Base-by-base conservation (phyloP, 2,888 invertebrate species). In the Auanema freiburgensis region DNA sequence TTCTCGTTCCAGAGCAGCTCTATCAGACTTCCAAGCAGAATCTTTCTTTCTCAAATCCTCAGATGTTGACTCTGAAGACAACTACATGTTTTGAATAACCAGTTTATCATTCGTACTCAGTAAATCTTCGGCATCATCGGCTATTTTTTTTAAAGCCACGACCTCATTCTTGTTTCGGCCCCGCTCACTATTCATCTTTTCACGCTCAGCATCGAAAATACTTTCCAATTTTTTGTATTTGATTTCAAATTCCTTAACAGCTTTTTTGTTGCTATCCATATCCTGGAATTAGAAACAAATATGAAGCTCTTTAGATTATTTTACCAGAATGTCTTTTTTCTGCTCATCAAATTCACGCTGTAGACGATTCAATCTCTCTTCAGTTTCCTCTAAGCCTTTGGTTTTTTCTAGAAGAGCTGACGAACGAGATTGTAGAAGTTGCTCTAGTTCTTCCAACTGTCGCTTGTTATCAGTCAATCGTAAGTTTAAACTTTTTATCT, bases 161-260 rank as follows among this genome's bases (percentile, higher is more conserved):
- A 77, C 54, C 40, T 83, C 83, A 41, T 71, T 71, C 63, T 84
- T 83, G 21, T 76, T 62, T 49, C 80, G 64, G 44, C 74, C 74
- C 33, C 80, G 67, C 46, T 83, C 83, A 16, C 67, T 63, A 56
- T 77, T 75, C 69, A 74, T 75, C 57, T 81, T 83, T 49, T 75
- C 71, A 52, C 79, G 69, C 55, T 80, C 81, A 43, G 73, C 56
- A 24, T 84, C 80, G 67, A 78, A 83, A 40, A 83, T 71, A 23
- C 69, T 72, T 65, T 83, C 83, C 68, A 84, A 62, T 58, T 83
- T 83, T 42, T 76, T 78, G 65, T 83, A 79, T 62, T 82, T 80
- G 59, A 79, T 82, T 63, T 80, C 80, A 58, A 76, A 80, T 58
- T 83, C 84, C 46, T 77, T 75, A 3, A 79, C 74, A 3, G 66